Evolutionary conservation across 2,888 invertebrate species (phyloP).

Genomic region (Mythimna lalbum): DNA sequence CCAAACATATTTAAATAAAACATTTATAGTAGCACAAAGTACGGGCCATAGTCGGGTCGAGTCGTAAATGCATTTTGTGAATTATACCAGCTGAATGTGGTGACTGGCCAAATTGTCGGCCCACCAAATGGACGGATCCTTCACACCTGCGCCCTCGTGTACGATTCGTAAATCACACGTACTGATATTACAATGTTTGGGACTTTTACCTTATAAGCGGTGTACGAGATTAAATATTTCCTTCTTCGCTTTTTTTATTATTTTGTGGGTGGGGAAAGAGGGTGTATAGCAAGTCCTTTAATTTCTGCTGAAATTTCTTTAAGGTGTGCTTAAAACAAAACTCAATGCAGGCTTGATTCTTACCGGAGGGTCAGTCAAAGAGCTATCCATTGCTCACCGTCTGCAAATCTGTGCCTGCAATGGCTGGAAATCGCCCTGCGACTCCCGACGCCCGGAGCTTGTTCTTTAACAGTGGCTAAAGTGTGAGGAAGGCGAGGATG

Average conservation of each 20-base stretch:
- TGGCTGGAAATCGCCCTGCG: too few species aligned
- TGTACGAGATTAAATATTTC: not conserved
- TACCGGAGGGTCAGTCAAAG: too few species aligned
- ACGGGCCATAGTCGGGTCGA: conserved; percentile 58
- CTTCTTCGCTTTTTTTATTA: not conserved
- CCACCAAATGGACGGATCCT: conserved; percentile 67
- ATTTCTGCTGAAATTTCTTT: too few species aligned
- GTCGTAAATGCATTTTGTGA: conserved; percentile 84
- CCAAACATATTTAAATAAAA: not conserved
- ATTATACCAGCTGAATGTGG: conserved; percentile 80
- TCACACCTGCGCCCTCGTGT: conserved; percentile 69
- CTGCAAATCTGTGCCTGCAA: too few species aligned
- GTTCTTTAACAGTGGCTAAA: too few species aligned
- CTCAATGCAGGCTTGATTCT: too few species aligned
- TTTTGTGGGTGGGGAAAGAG: too few species aligned
- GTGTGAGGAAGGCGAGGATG: too few species aligned
- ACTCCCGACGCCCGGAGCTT: too few species aligned
- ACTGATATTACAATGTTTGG: conserved; percentile 39
- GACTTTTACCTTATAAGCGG: not conserved
- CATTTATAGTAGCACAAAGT: conserved; percentile 49
- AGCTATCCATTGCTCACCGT: too few species aligned
- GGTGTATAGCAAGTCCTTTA: too few species aligned
- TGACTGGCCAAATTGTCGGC: conserved; percentile 78
- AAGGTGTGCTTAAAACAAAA: too few species aligned
- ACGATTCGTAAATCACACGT: conserved; percentile 52